Conservation (phyloP, 1,140 invertebrate species). For the Nomia melanderi region DNA sequence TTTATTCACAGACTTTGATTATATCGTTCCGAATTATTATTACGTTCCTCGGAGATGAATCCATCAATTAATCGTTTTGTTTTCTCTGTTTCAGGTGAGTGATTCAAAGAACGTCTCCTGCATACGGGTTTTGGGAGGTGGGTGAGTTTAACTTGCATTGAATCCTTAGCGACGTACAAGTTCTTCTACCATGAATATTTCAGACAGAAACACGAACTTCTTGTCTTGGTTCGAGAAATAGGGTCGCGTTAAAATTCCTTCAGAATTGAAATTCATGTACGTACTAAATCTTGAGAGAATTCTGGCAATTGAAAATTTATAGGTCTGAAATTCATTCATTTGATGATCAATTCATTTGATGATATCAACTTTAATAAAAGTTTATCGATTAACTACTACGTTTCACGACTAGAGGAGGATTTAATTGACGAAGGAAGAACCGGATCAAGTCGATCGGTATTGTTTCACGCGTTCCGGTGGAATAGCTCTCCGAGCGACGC, state of each 20-base stretch:
- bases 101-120: neutral
- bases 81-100: slow-evolving; percentile 7
- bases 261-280: too few species aligned
- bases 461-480: neutral
- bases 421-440: slow-evolving; percentile 32
- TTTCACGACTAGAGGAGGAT: neutral
- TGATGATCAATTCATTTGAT: neutral
- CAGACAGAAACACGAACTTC: too few species aligned
- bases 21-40: neutral
- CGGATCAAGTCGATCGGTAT: slow-evolving; percentile 7
- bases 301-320: too few species aligned
- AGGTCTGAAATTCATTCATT: neutral
- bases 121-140: neutral
- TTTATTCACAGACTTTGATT: neutral
- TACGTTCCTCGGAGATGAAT: neutral
- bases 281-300: too few species aligned
- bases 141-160: neutral
- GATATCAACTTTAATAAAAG: neutral
- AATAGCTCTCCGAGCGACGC: neutral
- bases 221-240: too few species aligned
- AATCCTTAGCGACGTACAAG: too few species aligned
- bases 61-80: neutral
- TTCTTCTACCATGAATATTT: too few species aligned
- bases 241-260: too few species aligned
- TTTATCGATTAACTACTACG: slow-evolving; percentile 8